phyloP scores from a whole-genome alignment of 2,113 vertebrate species.

The Leptosomus discolor region DNA sequence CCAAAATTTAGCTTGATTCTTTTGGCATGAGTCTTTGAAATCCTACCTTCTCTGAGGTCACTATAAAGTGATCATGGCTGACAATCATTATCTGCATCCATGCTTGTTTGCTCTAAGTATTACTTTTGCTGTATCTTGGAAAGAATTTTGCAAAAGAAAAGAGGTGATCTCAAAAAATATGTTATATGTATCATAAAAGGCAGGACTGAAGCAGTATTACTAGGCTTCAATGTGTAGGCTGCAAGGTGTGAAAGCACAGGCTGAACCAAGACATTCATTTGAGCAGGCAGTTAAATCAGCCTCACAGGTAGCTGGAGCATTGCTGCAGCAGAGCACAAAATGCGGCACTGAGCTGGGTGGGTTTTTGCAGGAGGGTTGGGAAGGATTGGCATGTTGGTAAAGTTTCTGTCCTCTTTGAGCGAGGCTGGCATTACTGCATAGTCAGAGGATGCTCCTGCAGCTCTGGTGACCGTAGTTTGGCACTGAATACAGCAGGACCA shows the following conservation, averaged over 20 bases:
- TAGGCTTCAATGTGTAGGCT: background rate
- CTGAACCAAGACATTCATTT: background rate
- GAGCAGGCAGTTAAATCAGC: background rate
- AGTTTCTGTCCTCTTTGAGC: background rate
- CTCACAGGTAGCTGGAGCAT: background rate
- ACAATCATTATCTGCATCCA: background rate
- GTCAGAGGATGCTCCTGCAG: background rate
- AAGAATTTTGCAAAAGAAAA: background rate
- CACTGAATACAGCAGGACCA: background rate
- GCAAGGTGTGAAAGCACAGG: background rate
- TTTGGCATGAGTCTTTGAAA: background rate
- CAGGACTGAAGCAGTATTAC: background rate
- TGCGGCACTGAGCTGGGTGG: background rate
- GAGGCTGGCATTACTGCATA: background rate
- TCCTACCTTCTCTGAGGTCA: background rate
- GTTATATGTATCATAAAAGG: background rate
- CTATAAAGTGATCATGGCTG: background rate
- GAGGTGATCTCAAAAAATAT: background rate
- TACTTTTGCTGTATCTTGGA: background rate
- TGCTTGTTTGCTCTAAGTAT: background rate
- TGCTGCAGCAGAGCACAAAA: background rate
- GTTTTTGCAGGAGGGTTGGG: background rate
- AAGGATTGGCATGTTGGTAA: background rate
- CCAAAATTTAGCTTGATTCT: background rate
- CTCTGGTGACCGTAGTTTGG: background rate